phyloP scores from a whole-genome alignment of 2,797 vertebrate species.

The Macrochelys suwanniensis region DNA sequence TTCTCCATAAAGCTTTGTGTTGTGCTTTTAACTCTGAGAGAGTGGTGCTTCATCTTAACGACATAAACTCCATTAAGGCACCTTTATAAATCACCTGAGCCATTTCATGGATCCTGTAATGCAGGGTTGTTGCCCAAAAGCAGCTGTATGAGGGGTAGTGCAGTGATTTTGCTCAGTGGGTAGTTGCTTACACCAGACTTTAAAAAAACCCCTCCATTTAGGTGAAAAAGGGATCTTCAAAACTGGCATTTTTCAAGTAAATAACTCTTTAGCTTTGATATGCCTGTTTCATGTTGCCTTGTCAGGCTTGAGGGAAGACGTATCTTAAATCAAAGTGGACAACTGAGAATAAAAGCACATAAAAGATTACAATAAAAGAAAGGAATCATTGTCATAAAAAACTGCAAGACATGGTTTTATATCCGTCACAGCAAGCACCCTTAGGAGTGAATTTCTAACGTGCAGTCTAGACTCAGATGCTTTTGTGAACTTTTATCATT shows the following conservation, averaged over 20 bases:
- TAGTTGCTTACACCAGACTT: conserved; percentile 30
- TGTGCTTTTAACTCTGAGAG: neutral
- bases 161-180: conserved; percentile 46
- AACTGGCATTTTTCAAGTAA: conserved; percentile 65
- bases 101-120: neutral
- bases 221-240: conserved; percentile 45
- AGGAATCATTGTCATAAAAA: conserved; percentile 15
- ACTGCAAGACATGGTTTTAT: neutral
- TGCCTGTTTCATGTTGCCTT: conserved; percentile 47
- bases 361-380: conserved; percentile 61
- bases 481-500: neutral
- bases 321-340: conserved; percentile 69
- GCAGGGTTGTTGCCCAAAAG: neutral
- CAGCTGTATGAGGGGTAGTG: conserved; percentile 4
- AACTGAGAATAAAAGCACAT: conserved; percentile 65
- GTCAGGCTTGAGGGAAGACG: conserved; percentile 52
- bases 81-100: conserved; percentile 35
- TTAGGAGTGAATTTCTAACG: neutral
- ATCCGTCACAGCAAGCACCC: neutral
- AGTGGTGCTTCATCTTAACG: conserved; percentile 32
- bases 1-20: neutral
- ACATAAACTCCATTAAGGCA: conserved; percentile 12
- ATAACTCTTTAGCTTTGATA: conserved; percentile 73
- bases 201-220: conserved; percentile 44
- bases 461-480: neutral